These are phyloP conservation scores for Pseudopodoces humilis DNA, from an alignment of 2,113 vertebrate species.

Conservation along the genomic window DNA sequence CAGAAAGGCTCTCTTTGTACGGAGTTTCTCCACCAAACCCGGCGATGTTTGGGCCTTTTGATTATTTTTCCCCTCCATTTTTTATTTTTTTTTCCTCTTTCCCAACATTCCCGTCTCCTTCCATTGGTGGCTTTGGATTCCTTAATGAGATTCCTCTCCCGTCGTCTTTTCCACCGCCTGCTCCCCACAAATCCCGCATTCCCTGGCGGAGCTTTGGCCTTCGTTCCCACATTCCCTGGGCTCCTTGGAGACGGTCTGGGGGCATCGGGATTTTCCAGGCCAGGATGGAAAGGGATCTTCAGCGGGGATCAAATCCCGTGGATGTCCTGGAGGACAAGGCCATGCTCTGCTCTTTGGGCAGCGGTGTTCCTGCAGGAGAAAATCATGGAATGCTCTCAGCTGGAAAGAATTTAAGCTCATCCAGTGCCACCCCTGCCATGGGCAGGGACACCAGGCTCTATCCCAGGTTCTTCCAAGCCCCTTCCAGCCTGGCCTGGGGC, in stretches of 20 bases:
- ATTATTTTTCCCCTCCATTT: background rate
- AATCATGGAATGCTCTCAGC: background rate
- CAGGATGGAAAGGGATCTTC: background rate
- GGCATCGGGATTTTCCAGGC: background rate
- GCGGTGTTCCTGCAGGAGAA: background rate
- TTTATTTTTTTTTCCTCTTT: background rate
- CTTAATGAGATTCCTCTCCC: background rate
- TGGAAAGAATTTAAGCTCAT: background rate
- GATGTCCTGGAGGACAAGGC: background rate
- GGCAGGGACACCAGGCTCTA: background rate
- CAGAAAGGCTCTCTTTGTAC: slow-evolving; percentile 38
- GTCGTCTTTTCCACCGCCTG: background rate
- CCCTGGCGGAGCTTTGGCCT: background rate
- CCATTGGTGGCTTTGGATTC: background rate
- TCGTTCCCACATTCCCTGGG: accelerated
- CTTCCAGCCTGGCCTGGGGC: accelerated
- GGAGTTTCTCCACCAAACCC: background rate
- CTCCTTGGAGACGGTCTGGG: background rate
- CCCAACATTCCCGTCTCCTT: background rate
- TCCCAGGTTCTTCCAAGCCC: accelerated
- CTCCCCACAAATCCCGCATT: background rate
- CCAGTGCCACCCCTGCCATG: too few species aligned
- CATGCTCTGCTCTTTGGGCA: accelerated
- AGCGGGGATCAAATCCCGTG: accelerated
- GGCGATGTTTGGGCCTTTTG: background rate